Base-by-base conservation (phyloP, 2,888 invertebrate species). In the Eupithecia tripunctaria region DNA sequence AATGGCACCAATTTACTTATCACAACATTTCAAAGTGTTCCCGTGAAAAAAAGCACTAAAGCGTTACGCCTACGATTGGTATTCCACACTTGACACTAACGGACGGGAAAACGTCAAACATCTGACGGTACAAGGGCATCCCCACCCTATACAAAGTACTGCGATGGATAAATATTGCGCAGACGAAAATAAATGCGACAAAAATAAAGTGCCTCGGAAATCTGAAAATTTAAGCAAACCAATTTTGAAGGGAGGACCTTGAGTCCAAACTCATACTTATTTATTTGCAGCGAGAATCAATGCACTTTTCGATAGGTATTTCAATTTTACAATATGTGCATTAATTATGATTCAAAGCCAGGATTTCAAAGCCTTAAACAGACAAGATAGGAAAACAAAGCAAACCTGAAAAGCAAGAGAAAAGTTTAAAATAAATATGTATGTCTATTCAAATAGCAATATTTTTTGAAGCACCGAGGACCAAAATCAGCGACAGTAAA, bases 71-170 rank as follows among this genome's bases (percentile, higher is more conserved):
- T 66, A 68, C 74, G 47, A 47, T 74, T 47, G 66, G 74, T 66
- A 66, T 68, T 71, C 68, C 47, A 41, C 68, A 51, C 71, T 32
- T 70, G 66, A 43, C 65, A 27, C 36, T 47, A 60, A 69, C 73
- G 38, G 74, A 74, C 73, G 70, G 67, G 74, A 27, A 71, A 70
- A 74, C 27, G 71, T 56, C 68, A 59, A 36, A 67, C 38, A 68
- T 73, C 68, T 66, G 65, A 68, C 36, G 21, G n/a, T 29, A 25
- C 74, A 71, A 71, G 74, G 74, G 56, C 71, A 66, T 60, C 36
- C 47, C 68, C 68, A 51, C 36, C 36, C 29, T 29, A 1, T 64
- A 27, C 68, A 41, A 10, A n/a, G 56, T 56, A 56, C 56, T 59
- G 25, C 29, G 59, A 15, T 36, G 21, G 38, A 10, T 38, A 36